Percentiles rank a stretch among this genome's conserved stretches.
Conservation (phyloP, 2,888 invertebrate species). For the Desoria tigrina region DNA sequence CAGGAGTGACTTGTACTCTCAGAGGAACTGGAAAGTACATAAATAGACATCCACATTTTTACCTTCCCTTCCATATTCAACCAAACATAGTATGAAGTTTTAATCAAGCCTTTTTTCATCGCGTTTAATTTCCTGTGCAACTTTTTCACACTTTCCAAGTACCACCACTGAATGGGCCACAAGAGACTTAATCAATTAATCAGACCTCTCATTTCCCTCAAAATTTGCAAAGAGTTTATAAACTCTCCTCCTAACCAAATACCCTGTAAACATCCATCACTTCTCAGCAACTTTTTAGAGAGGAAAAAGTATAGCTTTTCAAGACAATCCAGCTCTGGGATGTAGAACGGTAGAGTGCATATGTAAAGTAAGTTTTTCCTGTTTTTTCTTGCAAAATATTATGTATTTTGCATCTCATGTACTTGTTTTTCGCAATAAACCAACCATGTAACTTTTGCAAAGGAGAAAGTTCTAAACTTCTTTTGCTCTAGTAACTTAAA, state of each 20-base stretch:
- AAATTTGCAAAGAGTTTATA: neutral
- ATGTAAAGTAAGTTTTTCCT: too few species aligned
- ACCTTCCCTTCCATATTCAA: too few species aligned
- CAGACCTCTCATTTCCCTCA: neutral
- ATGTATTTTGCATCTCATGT: too few species aligned
- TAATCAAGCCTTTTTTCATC: neutral
- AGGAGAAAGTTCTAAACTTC: too few species aligned
- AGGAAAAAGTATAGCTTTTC: constrained; percentile 18
- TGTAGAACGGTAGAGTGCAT: too few species aligned
- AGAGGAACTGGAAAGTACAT: constrained; percentile 69
- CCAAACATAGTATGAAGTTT: too few species aligned
- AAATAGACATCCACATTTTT: too few species aligned
- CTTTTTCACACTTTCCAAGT: neutral
- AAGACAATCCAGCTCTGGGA: too few species aligned
- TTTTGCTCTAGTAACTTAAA: too few species aligned
- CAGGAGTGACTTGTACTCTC: constrained; percentile 68
- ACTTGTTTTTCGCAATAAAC: too few species aligned
- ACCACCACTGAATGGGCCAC: neutral
- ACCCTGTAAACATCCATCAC: neutral
- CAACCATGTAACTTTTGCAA: too few species aligned
- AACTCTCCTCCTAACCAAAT: neutral
- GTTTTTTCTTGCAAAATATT: too few species aligned
- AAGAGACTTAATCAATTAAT: neutral
- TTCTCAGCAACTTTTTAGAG: neutral
- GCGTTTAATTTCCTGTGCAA: neutral